These are phyloP conservation scores for Helicolenus hilgendorfi DNA, from an alignment of 2,797 vertebrate species.

Conservation along the genomic window DNA sequence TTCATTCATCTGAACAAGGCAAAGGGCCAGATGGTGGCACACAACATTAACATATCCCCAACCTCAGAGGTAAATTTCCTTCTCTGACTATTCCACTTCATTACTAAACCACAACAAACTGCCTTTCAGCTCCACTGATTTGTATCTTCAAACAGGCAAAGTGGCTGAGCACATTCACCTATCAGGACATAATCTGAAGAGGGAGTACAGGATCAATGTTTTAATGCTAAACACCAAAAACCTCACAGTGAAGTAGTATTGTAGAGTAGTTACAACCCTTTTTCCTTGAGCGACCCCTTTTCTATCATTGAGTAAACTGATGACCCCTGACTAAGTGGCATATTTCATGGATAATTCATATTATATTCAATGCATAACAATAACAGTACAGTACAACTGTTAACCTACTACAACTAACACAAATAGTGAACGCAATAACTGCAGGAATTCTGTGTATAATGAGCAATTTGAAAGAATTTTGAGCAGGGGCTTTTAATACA, in stretches of 20 bases:
- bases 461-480: no score
- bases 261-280: no score
- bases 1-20: constrained; percentile 67
- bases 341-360: no score
- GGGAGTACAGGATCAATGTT: background rate
- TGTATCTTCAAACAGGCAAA: constrained; percentile 18
- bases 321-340: no score
- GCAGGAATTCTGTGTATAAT: no score
- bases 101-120: constrained; percentile 51
- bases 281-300: no score
- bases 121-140: constrained; percentile 41
- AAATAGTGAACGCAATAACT: no score
- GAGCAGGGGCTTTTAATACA: no score
- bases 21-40: constrained; percentile 47
- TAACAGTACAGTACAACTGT: no score
- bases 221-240: constrained; percentile 4
- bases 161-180: constrained; percentile 2
- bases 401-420: no score
- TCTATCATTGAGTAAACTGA: no score
- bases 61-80: constrained; percentile 35
- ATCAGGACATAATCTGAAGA: background rate
- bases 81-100: constrained; percentile 39
- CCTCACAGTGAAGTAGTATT: background rate
- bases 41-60: constrained; percentile 49
- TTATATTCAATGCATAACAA: no score